Evolutionary conservation across 2,797 vertebrate genomes (phyloP).

Genomic region (Rhinichthys osculus): DNA sequence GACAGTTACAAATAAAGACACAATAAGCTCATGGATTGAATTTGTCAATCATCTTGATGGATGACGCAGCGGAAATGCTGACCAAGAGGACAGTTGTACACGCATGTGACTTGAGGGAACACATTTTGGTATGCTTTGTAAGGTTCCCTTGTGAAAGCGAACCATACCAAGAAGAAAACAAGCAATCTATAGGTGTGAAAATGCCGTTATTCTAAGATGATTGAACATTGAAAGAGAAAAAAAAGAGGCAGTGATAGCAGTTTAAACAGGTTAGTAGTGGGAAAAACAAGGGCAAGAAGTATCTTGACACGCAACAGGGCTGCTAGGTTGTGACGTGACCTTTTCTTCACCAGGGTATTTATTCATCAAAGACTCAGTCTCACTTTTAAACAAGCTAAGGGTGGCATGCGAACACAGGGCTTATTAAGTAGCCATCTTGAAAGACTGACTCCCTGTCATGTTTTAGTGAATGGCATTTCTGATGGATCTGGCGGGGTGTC

Average conservation of each 20-base stretch:
- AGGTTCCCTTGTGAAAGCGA: no score
- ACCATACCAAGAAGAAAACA: no score
- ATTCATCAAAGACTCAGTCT: constrained; percentile 29
- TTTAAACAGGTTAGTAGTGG: background rate
- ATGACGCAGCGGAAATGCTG: no score
- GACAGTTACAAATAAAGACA: no score
- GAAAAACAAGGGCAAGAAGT: constrained; percentile 54
- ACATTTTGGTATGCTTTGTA: no score
- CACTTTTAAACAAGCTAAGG: constrained; percentile 59
- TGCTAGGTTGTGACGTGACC: constrained; percentile 42
- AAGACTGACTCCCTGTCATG: constrained; percentile 65
- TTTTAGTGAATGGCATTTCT: constrained; percentile 46
- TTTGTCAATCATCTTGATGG: no score
- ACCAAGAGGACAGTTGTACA: no score
- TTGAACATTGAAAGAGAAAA: background rate
- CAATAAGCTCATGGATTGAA: no score
- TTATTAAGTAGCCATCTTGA: constrained; percentile 59
- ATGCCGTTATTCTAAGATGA: background rate
- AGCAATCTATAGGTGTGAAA: no score
- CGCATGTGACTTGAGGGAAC: no score
- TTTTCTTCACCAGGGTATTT: constrained; percentile 28
- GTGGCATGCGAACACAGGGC: constrained; percentile 66
- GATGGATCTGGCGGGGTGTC: constrained; percentile 44
- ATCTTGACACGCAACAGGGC: constrained; percentile 31
- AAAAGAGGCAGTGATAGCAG: background rate